Evolutionary conservation across 2,113 vertebrate genomes (phyloP).

Genomic region (Xiphias gladius): DNA sequence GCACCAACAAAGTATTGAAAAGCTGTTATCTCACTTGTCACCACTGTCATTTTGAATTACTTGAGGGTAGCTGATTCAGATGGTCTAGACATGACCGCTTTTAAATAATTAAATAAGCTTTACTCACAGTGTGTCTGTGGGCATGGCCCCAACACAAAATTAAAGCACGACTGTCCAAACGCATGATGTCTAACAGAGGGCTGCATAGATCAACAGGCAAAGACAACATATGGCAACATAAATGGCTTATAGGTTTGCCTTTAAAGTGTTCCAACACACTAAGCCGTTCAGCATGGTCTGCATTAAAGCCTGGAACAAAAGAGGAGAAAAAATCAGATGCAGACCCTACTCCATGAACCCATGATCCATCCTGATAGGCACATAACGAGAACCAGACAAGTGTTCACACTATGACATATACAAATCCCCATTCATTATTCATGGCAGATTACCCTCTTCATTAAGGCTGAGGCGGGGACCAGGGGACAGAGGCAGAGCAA

Average conservation of each 20-base stretch:
- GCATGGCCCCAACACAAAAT: conserved; percentile 30
- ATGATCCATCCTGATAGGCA: conserved; percentile 78
- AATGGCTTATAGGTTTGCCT: conserved; percentile 70
- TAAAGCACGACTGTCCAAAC: conserved; percentile 25
- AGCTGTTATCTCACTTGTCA: conserved; percentile 66
- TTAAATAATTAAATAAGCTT: conserved; percentile 64
- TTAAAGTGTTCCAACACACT: conserved; percentile 64
- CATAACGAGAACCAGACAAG: conserved; percentile 83
- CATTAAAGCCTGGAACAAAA: conserved; percentile 77
- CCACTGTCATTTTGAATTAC: conserved; percentile 63
- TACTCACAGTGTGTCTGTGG: conserved; percentile 11
- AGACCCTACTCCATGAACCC: conserved; percentile 66
- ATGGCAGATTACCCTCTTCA: conserved; percentile 83
- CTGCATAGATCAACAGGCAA: conserved; percentile 43
- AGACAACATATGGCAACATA: conserved; percentile 36
- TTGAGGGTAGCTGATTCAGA: conserved; percentile 33
- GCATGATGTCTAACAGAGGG: conserved; percentile 37
- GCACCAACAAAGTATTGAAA: conserved; percentile 23
- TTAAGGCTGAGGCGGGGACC: conserved; percentile 72
- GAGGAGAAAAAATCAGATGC: conserved; percentile 74
- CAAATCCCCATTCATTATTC: conserved; percentile 84
- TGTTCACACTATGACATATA: conserved; percentile 80
- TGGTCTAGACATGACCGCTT: conserved; percentile 43
- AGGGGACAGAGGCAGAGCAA: conserved; percentile 45
- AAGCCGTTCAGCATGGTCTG: conserved; percentile 65